Evolutionary conservation across 2,113 vertebrate species (phyloP).

Genomic region (Serilophus lunatus): DNA sequence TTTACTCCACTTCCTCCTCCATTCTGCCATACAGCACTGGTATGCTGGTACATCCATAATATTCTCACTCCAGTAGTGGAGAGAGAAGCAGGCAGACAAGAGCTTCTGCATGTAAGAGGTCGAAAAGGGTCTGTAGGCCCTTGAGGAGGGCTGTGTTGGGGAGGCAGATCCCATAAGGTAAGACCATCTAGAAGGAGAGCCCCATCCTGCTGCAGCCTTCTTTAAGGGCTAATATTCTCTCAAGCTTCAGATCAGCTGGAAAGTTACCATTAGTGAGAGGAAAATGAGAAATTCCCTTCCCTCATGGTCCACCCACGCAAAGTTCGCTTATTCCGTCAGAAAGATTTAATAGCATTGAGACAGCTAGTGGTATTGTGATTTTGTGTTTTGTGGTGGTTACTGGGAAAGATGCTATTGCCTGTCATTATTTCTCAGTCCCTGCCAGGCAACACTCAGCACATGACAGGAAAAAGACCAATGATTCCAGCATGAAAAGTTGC

Average conservation of each 20-base stretch:
- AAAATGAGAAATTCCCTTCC: not conserved
- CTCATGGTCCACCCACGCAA: not conserved
- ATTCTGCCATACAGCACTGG: rapidly evolving
- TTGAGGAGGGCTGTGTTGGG: not conserved
- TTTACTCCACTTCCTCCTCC: not conserved
- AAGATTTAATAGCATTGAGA: not conserved
- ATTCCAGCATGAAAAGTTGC: conserved; percentile 42
- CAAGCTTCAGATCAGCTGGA: not conserved
- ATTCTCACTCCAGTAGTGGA: not conserved
- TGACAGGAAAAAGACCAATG: conserved; percentile 12
- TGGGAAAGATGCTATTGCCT: conserved; percentile 15
- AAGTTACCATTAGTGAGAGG: not conserved
- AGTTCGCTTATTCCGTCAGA: not conserved
- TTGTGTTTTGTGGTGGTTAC: not conserved
- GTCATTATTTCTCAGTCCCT: not conserved
- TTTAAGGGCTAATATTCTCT: not conserved
- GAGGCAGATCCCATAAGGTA: not conserved
- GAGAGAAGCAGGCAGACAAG: not conserved
- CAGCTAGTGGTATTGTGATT: not conserved
- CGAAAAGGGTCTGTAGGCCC: not conserved
- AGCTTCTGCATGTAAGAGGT: not conserved
- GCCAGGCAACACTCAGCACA: conserved; percentile 12
- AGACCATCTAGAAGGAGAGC: not conserved
- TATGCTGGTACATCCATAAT: no score
- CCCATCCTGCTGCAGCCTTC: not conserved